These are phyloP conservation scores for Ceratotherium simum DNA, from an alignment of 2,113 vertebrate genomes.

Conservation along the genomic window DNA sequence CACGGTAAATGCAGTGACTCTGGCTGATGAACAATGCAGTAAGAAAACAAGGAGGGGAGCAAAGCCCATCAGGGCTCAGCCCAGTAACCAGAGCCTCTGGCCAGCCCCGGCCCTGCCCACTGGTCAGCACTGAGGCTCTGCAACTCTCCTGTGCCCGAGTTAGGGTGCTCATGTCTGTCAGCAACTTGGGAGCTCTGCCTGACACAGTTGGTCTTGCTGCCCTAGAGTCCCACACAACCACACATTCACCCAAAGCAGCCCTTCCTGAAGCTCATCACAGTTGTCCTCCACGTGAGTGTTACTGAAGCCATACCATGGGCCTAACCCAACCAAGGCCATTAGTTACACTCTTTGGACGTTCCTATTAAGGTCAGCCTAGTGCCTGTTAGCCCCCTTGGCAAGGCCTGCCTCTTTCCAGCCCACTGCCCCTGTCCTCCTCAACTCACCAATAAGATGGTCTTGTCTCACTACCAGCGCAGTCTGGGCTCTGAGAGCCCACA, in stretches of 20 bases:
- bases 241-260: background rate
- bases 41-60: background rate
- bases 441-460: background rate
- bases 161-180: background rate
- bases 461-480: background rate
- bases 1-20: background rate
- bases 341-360: background rate
- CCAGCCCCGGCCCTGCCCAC: too few species aligned
- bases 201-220: background rate
- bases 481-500: background rate
- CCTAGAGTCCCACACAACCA: background rate
- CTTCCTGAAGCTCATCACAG: background rate
- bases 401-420: background rate
- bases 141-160: background rate
- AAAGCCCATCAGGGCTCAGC: background rate
- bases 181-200: background rate
- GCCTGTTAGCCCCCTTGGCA: background rate
- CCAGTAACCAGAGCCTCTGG: background rate
- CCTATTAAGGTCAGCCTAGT: background rate
- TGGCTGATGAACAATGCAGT: background rate
- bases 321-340: background rate
- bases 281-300: background rate
- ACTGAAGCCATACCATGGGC: background rate
- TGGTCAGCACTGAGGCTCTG: background rate
- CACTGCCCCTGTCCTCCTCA: background rate